phyloP scores from a whole-genome alignment of 2,113 vertebrate genomes.

The Leiothrix lutea region DNA sequence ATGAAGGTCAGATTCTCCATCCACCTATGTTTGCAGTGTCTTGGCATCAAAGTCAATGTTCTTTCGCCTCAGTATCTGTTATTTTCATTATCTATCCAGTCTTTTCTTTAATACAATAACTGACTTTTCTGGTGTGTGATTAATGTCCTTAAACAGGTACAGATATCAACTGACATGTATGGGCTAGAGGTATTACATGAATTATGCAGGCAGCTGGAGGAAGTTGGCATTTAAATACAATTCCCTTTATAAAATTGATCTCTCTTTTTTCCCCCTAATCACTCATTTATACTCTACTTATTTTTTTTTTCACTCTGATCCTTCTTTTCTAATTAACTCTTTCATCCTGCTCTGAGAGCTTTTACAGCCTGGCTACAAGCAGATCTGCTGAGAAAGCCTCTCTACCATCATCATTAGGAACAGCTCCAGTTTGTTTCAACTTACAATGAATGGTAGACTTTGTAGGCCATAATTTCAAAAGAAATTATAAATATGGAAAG shows the following conservation, averaged over 20 bases:
- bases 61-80: neutral
- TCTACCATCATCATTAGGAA: neutral
- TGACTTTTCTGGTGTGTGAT: constrained; percentile 10
- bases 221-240: constrained; percentile 36
- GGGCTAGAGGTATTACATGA: neutral
- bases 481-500: neutral
- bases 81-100: neutral
- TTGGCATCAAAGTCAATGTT: neutral
- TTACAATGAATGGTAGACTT: neutral
- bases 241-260: constrained; percentile 27
- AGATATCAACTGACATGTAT: neutral
- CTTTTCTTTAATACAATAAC: neutral
- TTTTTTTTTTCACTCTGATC: neutral
- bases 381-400: neutral
- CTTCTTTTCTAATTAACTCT: constrained; percentile 16
- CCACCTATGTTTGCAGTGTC: neutral
- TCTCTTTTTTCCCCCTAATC: neutral
- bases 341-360: neutral
- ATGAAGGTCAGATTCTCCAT: neutral
- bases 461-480: neutral
- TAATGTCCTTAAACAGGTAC: constrained; percentile 16
- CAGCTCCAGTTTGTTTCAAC: neutral
- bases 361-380: neutral
- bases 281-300: neutral
- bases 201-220: constrained; percentile 11